Conservation (phyloP, 2,888 invertebrate genomes). For the Lucinisca nassula region DNA sequence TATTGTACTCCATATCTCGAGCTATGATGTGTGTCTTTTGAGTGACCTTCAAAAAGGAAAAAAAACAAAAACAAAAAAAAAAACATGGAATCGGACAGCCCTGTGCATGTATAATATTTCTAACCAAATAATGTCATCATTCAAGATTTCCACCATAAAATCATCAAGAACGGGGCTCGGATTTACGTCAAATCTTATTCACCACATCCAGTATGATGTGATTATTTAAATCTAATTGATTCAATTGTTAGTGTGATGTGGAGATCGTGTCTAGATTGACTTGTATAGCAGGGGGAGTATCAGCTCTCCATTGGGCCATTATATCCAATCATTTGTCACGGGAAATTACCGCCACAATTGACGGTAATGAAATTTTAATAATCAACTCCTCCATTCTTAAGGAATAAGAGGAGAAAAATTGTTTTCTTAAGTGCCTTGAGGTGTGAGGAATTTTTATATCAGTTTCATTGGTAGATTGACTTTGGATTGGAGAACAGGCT, state of each 20-base stretch:
- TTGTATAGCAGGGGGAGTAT: constrained; percentile 52
- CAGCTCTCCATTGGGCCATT: constrained; percentile 43
- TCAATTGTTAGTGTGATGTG: constrained; percentile 5
- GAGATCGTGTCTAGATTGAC: neutral
- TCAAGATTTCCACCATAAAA: neutral
- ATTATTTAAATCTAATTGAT: constrained; percentile 15
- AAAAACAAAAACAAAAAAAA: too few relatives aligned
- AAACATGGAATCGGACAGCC: too few relatives aligned
- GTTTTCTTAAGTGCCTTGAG: constrained; percentile 49
- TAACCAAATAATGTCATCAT: too few relatives aligned
- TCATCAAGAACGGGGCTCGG: neutral
- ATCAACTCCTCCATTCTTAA: constrained; percentile 54
- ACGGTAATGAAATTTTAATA: constrained; percentile 81
- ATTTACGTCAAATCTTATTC: neutral
- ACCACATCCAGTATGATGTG: neutral
- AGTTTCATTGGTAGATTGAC: neutral
- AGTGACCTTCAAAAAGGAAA: too few relatives aligned
- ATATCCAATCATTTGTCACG: constrained; percentile 69
- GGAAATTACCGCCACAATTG: constrained; percentile 72
- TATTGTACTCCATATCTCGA: too few relatives aligned
- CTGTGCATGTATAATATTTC: too few relatives aligned
- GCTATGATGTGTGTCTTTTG: too few relatives aligned
- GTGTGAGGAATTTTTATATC: neutral
- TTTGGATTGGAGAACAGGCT: neutral
- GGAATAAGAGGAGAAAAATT: constrained; percentile 55